Evolutionary conservation across 2,888 invertebrate species (phyloP), one percentile per base, ranked within the genome.

Genomic region (Acleris holmiana): DNA sequence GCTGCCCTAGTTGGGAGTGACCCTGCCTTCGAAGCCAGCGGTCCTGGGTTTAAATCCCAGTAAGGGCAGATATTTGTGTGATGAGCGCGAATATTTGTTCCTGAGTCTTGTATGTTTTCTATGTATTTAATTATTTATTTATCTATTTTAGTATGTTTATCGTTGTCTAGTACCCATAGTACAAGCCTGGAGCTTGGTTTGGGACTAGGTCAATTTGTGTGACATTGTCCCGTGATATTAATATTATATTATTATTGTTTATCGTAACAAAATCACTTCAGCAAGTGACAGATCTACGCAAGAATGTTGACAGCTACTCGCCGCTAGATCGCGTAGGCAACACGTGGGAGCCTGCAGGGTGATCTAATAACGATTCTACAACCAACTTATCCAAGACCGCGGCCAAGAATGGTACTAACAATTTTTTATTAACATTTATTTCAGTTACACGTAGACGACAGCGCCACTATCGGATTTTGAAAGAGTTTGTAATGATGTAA

Each of bases 271-370:
- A 51, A 51, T 29, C 50, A 25, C 23, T 19, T 25, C 25, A 25
- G 41, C 13, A 46, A 47, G 53, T 41, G 41, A 64, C 64, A 44
- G 54, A 54, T 63, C 51, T n/a, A 40, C 23, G 23, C 29, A 51
- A 57, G 57, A 63, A 57, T 58, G 64, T 64, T 58, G 64, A 64
- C 64, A 58, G 41, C 53, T 57, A 53, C 63, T 63, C 51, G 57
- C 57, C 63, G 41, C 62, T 50, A 58, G 44, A 58, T 21, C 44
- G 64, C 64, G 64, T 64, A 49, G 64, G 64, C 19, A 46, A 17
- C 29, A 47, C 40, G 64, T 64, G 50, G 64, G 64, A 18, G 40
- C 21, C 8, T 3, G 51, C 13, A 53, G 46, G 40, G 57, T 63
- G 63, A 63, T 63, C 57, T 58, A 58, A 59, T 53, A 17, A 46